Evolutionary conservation across 2,113 vertebrate genomes (phyloP), one percentile per base, ranked within the genome.

Genomic region (Phyllostomus hastatus): DNA sequence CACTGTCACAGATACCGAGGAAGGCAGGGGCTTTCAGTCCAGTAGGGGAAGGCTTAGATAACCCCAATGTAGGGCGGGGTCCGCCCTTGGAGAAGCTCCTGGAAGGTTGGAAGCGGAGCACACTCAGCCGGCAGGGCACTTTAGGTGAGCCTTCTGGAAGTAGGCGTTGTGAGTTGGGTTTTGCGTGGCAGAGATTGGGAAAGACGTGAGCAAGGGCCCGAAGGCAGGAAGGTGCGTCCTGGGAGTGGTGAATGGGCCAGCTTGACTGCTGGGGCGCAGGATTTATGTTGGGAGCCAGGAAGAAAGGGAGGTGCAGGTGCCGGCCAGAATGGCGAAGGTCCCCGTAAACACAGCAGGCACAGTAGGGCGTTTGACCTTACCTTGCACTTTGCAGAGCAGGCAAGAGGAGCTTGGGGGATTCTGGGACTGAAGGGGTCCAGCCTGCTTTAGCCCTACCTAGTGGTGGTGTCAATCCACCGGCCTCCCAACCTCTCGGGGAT

Each of bases 231-330:
- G 96, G 90, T 75, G 96, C 20, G 31, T 87, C 88, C 87, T 82
- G 95, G 97, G 97, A 96, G 93, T 86, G 94, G 95, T 19, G 72
- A 90, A 69, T 12, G 88, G 96, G 95, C 97, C 96, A 92, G 97
- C 97, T 41, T 90, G 94, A 97, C 97, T 70, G 85, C 94, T 86
- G 85, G 86, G 90, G 84, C 41, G 3, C 81, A 59, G 91, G 75
- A 52, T 17, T 76, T 88, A 81, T 73, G 81, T 57, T 64, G 80
- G 94, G 86, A 96, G 75, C 61, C 64, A 73, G 90, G 94, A 41
- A n/a, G 88, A 82, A 86, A 95, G 73, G 64, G 93, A 76, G 91
- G 96, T 84, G 82, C 95, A 76, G 91, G 95, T 76, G 82, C 10
- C 50, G 85, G 54, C 82, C 59, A 22, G 78, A 43, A 28, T 76